Evolutionary conservation across 2,797 vertebrate species (phyloP).

Genomic region (Xenentodon cancila): DNA sequence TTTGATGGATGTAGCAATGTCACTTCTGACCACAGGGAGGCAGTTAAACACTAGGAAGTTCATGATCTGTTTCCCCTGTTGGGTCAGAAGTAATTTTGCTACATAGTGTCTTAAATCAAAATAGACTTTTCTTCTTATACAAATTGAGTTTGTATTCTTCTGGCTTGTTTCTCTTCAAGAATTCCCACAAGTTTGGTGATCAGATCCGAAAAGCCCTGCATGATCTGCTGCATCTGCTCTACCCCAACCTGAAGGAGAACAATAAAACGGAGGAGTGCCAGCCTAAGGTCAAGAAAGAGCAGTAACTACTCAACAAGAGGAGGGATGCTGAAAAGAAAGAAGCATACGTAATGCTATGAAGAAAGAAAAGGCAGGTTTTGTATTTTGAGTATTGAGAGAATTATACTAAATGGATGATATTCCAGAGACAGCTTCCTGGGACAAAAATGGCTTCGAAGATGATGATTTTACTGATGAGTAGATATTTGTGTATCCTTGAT

Average conservation of each 20-base stretch:
- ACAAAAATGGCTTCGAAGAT: not conserved
- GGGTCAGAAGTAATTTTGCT: no score
- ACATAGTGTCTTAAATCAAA: no score
- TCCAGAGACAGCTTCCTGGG: constrained; percentile 3
- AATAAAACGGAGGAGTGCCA: constrained; percentile 46
- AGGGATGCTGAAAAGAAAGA: constrained; percentile 23
- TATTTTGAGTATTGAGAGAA: constrained; percentile 6
- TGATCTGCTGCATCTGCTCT: constrained; percentile 84
- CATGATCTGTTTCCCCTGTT: no score
- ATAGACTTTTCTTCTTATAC: not conserved
- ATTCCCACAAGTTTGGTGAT: constrained; percentile 83
- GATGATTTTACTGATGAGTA: constrained; percentile 37
- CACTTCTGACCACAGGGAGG: no score
- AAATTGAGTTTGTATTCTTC: not conserved
- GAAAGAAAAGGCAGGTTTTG: not conserved
- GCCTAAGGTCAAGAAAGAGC: constrained; percentile 75
- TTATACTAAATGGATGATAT: constrained; percentile 21
- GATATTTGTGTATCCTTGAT: constrained; percentile 27
- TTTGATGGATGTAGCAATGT: no score
- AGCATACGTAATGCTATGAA: not conserved
- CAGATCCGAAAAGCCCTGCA: constrained; percentile 82
- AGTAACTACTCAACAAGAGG: constrained; percentile 50
- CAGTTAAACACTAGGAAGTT: no score
- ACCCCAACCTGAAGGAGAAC: constrained; percentile 59
- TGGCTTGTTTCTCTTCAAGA: constrained; percentile 66